Conservation (phyloP, 2,888 invertebrate genomes). For the Drosophila peninsularis region DNA sequence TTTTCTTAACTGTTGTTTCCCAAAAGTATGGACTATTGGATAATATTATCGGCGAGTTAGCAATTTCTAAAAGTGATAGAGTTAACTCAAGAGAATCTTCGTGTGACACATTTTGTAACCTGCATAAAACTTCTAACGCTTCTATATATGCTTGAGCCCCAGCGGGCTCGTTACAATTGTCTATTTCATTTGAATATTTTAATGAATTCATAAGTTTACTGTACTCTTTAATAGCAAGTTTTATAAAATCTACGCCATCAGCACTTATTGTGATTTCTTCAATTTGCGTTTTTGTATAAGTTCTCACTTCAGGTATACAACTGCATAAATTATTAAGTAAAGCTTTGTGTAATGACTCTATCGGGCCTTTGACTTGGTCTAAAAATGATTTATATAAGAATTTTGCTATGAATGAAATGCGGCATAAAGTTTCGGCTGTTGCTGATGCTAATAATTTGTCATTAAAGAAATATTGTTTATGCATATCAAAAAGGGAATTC, state of each 20-base stretch:
- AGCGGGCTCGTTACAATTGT: constrained; percentile 64
- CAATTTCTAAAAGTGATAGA: constrained; percentile 88
- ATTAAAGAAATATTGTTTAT: constrained; percentile 92
- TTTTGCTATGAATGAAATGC: constrained; percentile 91
- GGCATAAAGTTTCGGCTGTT: constrained; percentile 89
- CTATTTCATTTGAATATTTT: constrained; percentile 85
- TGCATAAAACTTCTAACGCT: constrained; percentile 78
- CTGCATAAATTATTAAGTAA: constrained; percentile 89
- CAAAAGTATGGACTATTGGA: constrained; percentile 88
- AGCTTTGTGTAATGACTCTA: constrained; percentile 89
- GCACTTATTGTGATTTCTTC: constrained; percentile 86
- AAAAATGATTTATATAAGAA: constrained; percentile 89
- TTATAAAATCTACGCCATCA: constrained; percentile 87
- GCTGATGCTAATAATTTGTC: constrained; percentile 92
- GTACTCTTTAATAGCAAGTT: constrained; percentile 88
- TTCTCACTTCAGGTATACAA: constrained; percentile 87
- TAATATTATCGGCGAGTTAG: constrained; percentile 90
- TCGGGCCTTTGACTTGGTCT: constrained; percentile 88
- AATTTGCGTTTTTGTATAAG: constrained; percentile 87
- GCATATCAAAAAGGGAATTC: constrained; percentile 89
- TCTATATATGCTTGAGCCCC: constrained; percentile 76
- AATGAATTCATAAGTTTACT: constrained; percentile 88
- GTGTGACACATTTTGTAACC: constrained; percentile 67
- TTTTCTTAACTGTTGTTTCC: constrained; percentile 87
- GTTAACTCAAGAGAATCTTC: constrained; percentile 87